These are phyloP conservation scores for Coregonus clupeaformis DNA, from an alignment of 2,113 vertebrate genomes.

Conservation along the genomic window DNA sequence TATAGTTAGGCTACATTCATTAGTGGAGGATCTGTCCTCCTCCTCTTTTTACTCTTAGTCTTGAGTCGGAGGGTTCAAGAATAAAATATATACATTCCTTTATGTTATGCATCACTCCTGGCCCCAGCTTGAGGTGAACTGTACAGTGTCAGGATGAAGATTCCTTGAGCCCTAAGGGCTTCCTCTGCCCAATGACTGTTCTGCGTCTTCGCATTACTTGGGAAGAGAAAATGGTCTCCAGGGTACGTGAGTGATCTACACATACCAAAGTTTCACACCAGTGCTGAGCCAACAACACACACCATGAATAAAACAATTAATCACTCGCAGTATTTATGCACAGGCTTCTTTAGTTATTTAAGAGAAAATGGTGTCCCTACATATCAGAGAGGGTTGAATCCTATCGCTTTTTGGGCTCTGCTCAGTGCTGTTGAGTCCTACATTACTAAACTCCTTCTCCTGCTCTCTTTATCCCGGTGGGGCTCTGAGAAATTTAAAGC, in stretches of 20 bases:
- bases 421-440: conserved; percentile 20
- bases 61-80: conserved; percentile 14
- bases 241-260: too few relatives aligned
- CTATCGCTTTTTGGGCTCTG: conserved; percentile 45
- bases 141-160: conserved; percentile 14
- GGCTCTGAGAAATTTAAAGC: conserved; percentile 45
- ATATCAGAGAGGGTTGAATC: conserved; percentile 26
- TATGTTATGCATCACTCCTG: conserved; percentile 14
- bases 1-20: background rate
- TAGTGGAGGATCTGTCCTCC: background rate
- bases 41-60: background rate
- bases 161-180: background rate
- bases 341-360: too few relatives aligned
- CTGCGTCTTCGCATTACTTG: conserved; percentile 19
- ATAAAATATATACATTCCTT: background rate
- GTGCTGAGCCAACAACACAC: too few relatives aligned
- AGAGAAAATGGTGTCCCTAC: too few relatives aligned
- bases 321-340: too few relatives aligned
- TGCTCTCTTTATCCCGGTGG: conserved; percentile 41
- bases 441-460: conserved; percentile 16
- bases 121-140: background rate
- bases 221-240: conserved; percentile 26
- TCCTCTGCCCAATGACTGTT: background rate
- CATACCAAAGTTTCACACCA: conserved; percentile 10
- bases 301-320: too few relatives aligned